A percentile compares a stretch with the other conserved stretches of the same genome.
Evolutionary conservation across 2,113 vertebrate genomes (phyloP).

Genomic region (Pteronura brasiliensis): DNA sequence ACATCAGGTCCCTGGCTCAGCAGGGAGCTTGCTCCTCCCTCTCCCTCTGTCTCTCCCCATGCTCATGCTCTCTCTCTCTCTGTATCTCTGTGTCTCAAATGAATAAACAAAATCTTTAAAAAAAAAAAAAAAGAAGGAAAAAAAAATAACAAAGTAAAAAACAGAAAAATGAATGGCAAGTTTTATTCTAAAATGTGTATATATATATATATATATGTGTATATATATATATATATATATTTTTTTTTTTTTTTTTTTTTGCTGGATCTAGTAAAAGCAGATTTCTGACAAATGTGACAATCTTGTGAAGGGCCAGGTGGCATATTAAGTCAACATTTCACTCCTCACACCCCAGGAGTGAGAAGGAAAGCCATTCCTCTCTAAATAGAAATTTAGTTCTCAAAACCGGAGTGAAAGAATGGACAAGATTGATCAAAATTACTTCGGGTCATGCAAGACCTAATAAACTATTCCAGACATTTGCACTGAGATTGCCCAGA

Average conservation of each 20-base stretch:
- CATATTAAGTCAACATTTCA: background rate
- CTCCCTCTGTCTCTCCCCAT: too few relatives aligned
- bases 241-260: background rate
- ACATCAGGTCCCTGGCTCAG: too few relatives aligned
- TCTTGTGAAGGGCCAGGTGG: background rate
- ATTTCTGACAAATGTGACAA: background rate
- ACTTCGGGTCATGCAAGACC: background rate
- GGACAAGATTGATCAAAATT: background rate
- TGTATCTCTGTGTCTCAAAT: too few relatives aligned
- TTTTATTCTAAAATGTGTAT: background rate
- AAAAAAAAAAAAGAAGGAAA: too few relatives aligned
- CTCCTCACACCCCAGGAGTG: background rate
- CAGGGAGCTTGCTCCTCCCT: too few relatives aligned
- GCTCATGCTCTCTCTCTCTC: too few relatives aligned
- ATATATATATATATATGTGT: too few relatives aligned
- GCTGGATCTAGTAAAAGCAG: background rate
- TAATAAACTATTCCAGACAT: background rate
- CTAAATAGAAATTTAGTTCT: background rate
- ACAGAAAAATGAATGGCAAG: background rate
- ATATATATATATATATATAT: too few relatives aligned
- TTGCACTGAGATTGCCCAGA: background rate
- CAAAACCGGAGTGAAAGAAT: background rate
- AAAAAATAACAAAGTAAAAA: background rate
- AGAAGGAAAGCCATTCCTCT: background rate
- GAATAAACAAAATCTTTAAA: too few relatives aligned